Evolutionary conservation across 1,140 invertebrate genomes (phyloP), one percentile per base, ranked within the genome.

Genomic region (Vanessa atalanta): DNA sequence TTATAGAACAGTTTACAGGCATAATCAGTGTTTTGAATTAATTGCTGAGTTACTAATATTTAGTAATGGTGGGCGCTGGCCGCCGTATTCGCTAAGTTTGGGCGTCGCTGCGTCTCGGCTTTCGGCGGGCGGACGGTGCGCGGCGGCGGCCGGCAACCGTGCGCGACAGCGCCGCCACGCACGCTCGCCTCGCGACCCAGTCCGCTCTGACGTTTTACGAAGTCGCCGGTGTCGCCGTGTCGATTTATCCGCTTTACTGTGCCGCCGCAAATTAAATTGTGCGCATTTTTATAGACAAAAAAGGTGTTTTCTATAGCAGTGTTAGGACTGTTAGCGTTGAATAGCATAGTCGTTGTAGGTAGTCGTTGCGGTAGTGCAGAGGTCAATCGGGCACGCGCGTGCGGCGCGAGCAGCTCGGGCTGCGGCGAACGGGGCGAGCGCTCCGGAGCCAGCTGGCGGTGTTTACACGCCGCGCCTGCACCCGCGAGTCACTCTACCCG

Each of bases 61-160:
- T 68, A 55, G 71, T 64, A 12, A 72, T n/a, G 55, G 73, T 84
- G 88, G 88, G 88, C 88, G 87, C 85, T 88, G 88, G 81, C 84
- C 85, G 86, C 73, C 78, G 79, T 83, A 72, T 82, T 84, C 74
- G 82, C 83, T 89, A 89, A 87, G 82, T 86, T 91, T 90, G 89
- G 89, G 89, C 89, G 89, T 92, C 89, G 88, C 86, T 91, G 85
- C 89, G 89, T 91, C 89, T 91, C 89, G 88, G 88, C 85, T 87
- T 80, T 84, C 84, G 81, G 85, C 84, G 83, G 87, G 85, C 84
- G 85, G 83, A 71, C 80, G 85, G 81, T 85, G 86, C 82, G 85
- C 83, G 82, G 81, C 79, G 80, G 82, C 81, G 82, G 76, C 79
- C 79, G 82, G 79, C 81, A 83, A 78, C 79, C 77, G 84, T 88